A percentile compares a stretch with the other conserved stretches of the same genome.
phyloP scores from a whole-genome alignment of 53 echinoderm and acorn worm genomes.

The Zoroaster sp. region DNA sequence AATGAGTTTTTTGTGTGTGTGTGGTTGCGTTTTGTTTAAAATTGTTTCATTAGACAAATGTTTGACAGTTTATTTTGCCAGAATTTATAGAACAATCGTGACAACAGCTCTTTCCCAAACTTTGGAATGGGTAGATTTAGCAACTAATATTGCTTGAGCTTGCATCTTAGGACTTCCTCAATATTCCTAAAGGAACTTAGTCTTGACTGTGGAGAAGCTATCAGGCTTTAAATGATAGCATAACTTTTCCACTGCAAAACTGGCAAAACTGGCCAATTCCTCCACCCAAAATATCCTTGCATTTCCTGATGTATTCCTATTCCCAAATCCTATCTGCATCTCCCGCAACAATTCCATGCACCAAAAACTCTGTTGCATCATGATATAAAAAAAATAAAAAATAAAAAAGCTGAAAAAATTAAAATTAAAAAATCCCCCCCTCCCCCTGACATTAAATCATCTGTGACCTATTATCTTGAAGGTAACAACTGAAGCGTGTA shows the following conservation, averaged over 20 bases:
- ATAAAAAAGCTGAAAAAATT: neutral
- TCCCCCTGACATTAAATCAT: neutral
- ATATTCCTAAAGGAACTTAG: no score
- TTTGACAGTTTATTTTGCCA: no score
- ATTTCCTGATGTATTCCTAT: neutral
- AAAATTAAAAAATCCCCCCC: neutral
- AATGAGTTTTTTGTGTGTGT: no score
- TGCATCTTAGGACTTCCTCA: conserved; percentile 4
- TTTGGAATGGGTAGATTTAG: neutral
- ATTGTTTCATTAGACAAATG: no score
- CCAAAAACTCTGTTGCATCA: neutral
- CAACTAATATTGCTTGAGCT: conserved; percentile 31
- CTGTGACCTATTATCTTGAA: conserved; percentile 45
- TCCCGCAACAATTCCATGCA: conserved; percentile 18
- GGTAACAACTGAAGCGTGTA: neutral
- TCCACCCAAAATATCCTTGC: neutral
- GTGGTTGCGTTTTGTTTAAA: no score
- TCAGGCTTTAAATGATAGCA: no score
- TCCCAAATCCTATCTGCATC: conserved; percentile 33
- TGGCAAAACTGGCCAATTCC: neutral
- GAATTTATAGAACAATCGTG: no score
- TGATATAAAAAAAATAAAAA: no score
- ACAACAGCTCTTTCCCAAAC: neutral
- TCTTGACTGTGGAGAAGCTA: no score
- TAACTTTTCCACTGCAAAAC: neutral